These are phyloP conservation scores for Thumatha senex DNA, from an alignment of 2,888 invertebrate genomes.

Conservation along the genomic window DNA sequence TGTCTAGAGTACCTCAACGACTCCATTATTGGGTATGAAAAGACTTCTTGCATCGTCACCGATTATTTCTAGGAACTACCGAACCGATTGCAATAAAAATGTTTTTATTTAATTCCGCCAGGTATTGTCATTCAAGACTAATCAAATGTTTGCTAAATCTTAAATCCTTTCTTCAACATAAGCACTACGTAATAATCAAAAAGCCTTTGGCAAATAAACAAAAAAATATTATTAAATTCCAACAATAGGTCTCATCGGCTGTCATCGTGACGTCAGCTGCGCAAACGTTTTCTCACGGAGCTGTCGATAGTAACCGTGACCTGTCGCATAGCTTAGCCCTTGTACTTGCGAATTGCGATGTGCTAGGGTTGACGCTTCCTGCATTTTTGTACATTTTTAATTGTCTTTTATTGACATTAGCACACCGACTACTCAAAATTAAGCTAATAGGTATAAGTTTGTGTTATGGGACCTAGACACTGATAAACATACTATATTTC, in stretches of 20 bases:
- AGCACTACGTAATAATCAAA: constrained; percentile 17
- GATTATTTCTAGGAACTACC: too few relatives aligned
- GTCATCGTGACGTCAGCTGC: constrained; percentile 41
- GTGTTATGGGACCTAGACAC: too few relatives aligned
- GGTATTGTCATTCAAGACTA: constrained; percentile 14
- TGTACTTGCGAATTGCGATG: constrained; percentile 33
- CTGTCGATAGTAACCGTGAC: constrained; percentile 35
- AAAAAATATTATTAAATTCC: constrained; percentile 18
- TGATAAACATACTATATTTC: too few relatives aligned
- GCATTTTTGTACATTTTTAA: too few relatives aligned
- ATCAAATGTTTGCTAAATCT: neutral
- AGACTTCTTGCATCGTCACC: too few relatives aligned
- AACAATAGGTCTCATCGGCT: constrained; percentile 32
- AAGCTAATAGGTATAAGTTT: too few relatives aligned
- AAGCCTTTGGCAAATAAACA: constrained; percentile 34
- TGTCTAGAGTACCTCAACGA: too few relatives aligned
- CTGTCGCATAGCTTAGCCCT: constrained; percentile 31
- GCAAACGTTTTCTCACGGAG: constrained; percentile 35
- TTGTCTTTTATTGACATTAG: too few relatives aligned
- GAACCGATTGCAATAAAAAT: constrained; percentile 1
- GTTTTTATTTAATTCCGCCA: constrained; percentile 11
- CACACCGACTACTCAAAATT: too few relatives aligned
- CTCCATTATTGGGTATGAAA: too few relatives aligned
- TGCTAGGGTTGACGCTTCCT: constrained; percentile 19
- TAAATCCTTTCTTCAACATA: constrained; percentile 3